Base-by-base conservation (phyloP, 2,113 vertebrate species). In the Speoplatyrhinus poulsoni region DNA sequence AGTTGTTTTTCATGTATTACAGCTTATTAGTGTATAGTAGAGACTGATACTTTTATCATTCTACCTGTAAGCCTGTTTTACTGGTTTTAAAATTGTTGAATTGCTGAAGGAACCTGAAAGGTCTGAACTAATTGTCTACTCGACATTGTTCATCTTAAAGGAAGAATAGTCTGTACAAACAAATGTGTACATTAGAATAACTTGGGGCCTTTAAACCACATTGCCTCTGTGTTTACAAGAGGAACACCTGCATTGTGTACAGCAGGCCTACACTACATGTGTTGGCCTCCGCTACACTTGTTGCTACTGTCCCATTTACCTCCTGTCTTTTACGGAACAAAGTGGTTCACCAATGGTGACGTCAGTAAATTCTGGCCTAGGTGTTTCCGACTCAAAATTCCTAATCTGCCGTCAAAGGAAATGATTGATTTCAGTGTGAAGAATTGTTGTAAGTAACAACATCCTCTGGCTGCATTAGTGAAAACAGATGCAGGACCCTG, bases 381-480 rank as follows among this genome's bases (percentile, higher is more conserved):
- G 70, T 76, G 81, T 88, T 62, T 73, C 73, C 64, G 11, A 63
- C 63, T 88, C 90, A 90, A 89, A 90, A 77, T 82, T 90, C 79
- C 77, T 83, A 70, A 78, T 90, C 88, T 76, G 73, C 89, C 91
- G 88, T 92, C 88, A 92, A 83, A 75, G 86, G 71, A 86, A 89
- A 93, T 94, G 93, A 95, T 93, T 93, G 91, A 95, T 95, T 95
- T 94, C 87, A 79, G 87, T 85, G 91, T 88, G 93, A 95, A 95
- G 93, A 94, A 93, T 94, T 92, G 91, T 92, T 88, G 91, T 93
- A 93, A 94, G 93, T 94, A 93, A 93, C 87, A 92, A 92, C 90
- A 93, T 95, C 94, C 94, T 92, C 91, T 89, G 86, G 86, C 81
- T 82, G 68, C 62, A 87, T 88, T 93, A 94, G 93, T 92, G 93